Percentiles rank a stretch among this genome's conserved stretches.
Conservation (phyloP, 2,113 vertebrate genomes). For the Oophaga pumilio region DNA sequence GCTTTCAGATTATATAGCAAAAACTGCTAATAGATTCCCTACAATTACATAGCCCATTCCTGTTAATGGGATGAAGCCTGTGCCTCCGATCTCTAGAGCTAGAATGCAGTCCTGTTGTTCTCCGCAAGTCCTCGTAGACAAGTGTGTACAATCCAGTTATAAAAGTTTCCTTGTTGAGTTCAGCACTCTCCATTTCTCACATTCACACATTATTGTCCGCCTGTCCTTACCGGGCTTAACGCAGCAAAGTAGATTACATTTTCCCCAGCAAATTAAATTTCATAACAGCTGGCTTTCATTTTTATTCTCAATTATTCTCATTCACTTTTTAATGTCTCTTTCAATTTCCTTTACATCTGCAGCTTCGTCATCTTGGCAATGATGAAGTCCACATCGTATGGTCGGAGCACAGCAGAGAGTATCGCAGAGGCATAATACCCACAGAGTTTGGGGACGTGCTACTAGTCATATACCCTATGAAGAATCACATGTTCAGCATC, state of each 20-base stretch:
- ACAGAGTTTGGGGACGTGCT: constrained; percentile 98
- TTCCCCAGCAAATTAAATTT: constrained; percentile 25
- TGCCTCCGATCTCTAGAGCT: background rate
- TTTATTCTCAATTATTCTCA: constrained; percentile 25
- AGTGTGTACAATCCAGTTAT: background rate
- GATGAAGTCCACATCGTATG: constrained; percentile 98
- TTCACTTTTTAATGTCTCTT: constrained; percentile 20
- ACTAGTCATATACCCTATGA: constrained; percentile 98
- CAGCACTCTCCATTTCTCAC: constrained; percentile 23
- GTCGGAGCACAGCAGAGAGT: constrained; percentile 98
- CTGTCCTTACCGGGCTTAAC: constrained; percentile 21
- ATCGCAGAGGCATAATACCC: constrained; percentile 96
- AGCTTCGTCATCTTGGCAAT: constrained; percentile 97
- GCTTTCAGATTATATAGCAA: too few relatives aligned
- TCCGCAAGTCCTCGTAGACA: background rate
- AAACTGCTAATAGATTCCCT: too few relatives aligned
- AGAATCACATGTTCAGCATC: constrained; percentile 98
- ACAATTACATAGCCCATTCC: too few relatives aligned
- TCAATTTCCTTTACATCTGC: constrained; percentile 47
- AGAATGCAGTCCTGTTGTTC: background rate
- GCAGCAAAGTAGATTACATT: constrained; percentile 31
- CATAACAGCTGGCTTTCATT: constrained; percentile 28
- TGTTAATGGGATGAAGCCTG: background rate
- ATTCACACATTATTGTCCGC: constrained; percentile 38
- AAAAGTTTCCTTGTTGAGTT: constrained; percentile 18